These are phyloP conservation scores for Jacana jacana DNA, from an alignment of 2,113 vertebrate species.

Conservation along the genomic window DNA sequence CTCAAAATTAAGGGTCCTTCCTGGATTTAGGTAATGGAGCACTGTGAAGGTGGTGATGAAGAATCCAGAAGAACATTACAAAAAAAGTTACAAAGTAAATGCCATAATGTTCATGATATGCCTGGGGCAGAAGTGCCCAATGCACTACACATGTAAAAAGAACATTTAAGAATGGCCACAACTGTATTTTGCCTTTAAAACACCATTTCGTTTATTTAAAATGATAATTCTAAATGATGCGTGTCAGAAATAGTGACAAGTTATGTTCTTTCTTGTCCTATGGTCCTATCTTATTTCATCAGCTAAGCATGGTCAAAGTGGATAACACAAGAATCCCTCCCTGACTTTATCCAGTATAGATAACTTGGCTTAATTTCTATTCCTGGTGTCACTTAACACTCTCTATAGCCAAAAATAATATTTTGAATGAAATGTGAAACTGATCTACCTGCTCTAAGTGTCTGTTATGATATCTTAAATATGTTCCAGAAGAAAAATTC, in stretches of 20 bases:
- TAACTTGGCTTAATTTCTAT: not conserved
- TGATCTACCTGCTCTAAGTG: not conserved
- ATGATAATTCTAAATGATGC: not conserved
- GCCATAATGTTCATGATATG: not conserved
- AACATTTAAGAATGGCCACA: not conserved
- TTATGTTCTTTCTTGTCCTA: not conserved
- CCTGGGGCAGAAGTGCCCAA: not conserved
- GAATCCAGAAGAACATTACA: no score
- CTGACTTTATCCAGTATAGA: not conserved
- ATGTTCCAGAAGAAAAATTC: not conserved
- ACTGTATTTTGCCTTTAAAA: not conserved
- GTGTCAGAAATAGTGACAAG: not conserved
- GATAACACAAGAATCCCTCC: not conserved
- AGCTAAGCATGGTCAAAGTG: not conserved
- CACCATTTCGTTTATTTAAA: not conserved
- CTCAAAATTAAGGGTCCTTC: not conserved
- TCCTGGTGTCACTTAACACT: not conserved
- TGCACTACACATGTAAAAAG: not conserved
- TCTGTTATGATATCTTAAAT: not conserved
- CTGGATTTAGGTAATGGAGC: not conserved
- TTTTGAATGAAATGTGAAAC: not conserved
- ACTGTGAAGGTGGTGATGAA: not conserved
- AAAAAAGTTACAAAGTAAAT: not conserved
- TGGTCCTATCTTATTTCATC: not conserved
- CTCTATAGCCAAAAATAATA: not conserved